Base-by-base conservation (phyloP, 2,888 invertebrate genomes). In the Drosophila setosimentum region DNA sequence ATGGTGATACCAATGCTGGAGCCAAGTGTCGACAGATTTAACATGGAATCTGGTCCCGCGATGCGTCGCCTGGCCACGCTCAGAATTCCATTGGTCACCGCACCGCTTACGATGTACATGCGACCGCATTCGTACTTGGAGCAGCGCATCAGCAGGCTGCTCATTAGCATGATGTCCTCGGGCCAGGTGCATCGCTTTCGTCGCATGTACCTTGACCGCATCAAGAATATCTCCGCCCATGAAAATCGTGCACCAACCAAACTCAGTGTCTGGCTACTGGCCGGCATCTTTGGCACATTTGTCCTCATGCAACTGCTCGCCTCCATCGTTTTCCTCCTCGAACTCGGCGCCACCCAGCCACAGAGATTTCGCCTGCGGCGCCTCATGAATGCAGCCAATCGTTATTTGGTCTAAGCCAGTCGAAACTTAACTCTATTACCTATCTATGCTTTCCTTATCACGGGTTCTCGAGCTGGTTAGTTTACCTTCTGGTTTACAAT, bases 51-150 rank as follows among this genome's bases (percentile, higher is more conserved):
- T 1, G 87, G 85, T 0, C 68, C 72, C 1, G 21, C 50, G 5
- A 33, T 27, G 13, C 64, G 59, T 0, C 75, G 73, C 1, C 30
- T 86, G 2, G 32, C 73, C 1, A 24, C 86, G 8, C 76, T 92
- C 11, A 81, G 82, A 0, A 55, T 81, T 37, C 70, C 78, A 0
- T 37, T 92, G 16, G 13, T 91, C 2, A 89, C 82, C 0, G 80
- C 87, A 0, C 91, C 89, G 1, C 37, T 92, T 3, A 86, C 92
- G 0, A 61, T 92, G 59, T 92, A 90, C 58, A 89, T 92, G 89
- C 89, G 87, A 0, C 80, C 74, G 5, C 83, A 92, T 33, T 91
- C 90, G 5, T 92, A 89, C 51, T 57, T 92, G 0, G 68, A 79
- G 40, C 68, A 73, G 0, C 73, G 73, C 13, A 40, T 91, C 8